Base-by-base conservation (phyloP, 2,113 vertebrate genomes). In the Gymnogyps californianus region DNA sequence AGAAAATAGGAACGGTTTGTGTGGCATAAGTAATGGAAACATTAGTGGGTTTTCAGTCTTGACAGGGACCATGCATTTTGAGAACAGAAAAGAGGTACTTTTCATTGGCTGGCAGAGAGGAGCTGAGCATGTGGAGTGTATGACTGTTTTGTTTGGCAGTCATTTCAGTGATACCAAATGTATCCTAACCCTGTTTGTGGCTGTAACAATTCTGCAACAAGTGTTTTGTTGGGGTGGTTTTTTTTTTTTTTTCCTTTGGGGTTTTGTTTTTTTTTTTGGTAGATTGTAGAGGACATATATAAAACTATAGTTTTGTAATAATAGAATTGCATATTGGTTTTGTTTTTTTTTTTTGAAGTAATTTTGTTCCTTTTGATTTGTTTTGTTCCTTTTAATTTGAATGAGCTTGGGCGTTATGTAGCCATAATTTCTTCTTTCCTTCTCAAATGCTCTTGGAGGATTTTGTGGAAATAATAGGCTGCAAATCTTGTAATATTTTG, bases 81-180 rank as follows among this genome's bases (percentile, higher is more conserved):
- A 89, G 26, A 76, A 8, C 9, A 40, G 65, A 61, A 36, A 69
- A 72, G 21, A 69, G 6, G 13, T 47, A 31, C 9, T 84, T 77
- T 25, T 61, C 4, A 2, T 55, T 4, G 4, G 2, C 58, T 81
- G 44, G 8, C n/a, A 84, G 24, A 65, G 38, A 51, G 32, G 16
- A 46, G 2, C n/a, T 83, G 36, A 84, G 29, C 19, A 16, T 0
- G 0, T 77, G 69, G n/a, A 58, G 8, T 44, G 8, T 72, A 17
- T 31, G 26, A 54, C 66, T 88, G 28, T 36, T 55, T 36, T 21
- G 18, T 49, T 51, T 52, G 34, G 25, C 61, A 40, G 16, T 75
- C 1, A 29, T 49, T 83, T 82, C 26, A 38, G 20, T 59, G 54
- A 59, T 44, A 44, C 2, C 2, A 58, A 57, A 79, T 57, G 34